Evolutionary conservation across 1,140 invertebrate species (phyloP), one percentile per base, ranked within the genome.

Genomic region (Papilio xuthus): DNA sequence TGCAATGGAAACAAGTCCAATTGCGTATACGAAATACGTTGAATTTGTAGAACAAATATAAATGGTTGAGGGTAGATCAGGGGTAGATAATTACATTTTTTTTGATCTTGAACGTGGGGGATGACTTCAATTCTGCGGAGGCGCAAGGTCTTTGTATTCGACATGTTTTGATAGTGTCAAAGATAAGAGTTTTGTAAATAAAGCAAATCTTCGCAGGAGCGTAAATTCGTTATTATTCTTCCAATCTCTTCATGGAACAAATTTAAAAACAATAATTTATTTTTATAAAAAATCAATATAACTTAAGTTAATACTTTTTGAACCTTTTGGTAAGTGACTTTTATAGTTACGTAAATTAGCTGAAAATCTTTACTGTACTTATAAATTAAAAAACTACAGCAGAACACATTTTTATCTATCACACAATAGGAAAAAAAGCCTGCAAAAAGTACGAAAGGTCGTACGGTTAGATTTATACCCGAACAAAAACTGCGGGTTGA

Each of bases 1-100:
- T 77, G 81, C 83, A 89, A 79, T 87, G 91, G 86, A 87, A 70
- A 86, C 81, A 60, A 20, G 41, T 53, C 76, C 86, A 85, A 89
- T 93, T 90, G 89, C 89, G 89, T 88, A 87, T 86, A 90, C 84
- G 85, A 87, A 90, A 93, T 91, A 89, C 89, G 89, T 92, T 87
- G 90, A 93, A 93, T 93, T 93, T 93, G 91, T 93, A 93, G 89
- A 92, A 93, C 92, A 93, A 93, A 93, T 93, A 93, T 92, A 92
- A 92, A 92, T 93, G 89, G 89, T 92, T 91, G 90, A 89, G 91
- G 92, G 92, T 92, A 92, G 92, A 93, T 93, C 89, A 86, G 85
- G 92, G 92, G 91, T 92, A 92, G 92, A 93, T 93, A 93, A 93
- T 93, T 93, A 93, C 91, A 93, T 93, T 93, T 93, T 75, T 76